Percentiles rank a stretch among this genome's conserved stretches.
These are phyloP conservation scores for Phoebastria nigripes DNA, from an alignment of 2,797 vertebrate genomes.

Conservation along the genomic window DNA sequence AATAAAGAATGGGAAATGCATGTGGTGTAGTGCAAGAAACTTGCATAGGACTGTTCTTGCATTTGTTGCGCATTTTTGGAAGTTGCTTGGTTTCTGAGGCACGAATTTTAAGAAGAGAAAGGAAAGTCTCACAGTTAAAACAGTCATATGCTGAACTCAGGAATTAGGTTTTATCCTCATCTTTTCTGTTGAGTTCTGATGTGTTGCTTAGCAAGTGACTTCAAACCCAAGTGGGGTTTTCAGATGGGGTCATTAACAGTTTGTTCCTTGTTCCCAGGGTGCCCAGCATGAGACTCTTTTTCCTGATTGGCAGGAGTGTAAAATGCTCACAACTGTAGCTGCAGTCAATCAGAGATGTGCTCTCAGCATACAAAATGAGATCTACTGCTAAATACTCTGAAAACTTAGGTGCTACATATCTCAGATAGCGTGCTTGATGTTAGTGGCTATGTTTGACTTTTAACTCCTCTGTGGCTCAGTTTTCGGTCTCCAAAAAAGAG, in stretches of 20 bases:
- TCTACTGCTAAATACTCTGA: background rate
- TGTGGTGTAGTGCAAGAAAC: background rate
- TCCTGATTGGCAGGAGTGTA: background rate
- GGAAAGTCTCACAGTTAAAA: background rate
- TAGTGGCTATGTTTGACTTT: background rate
- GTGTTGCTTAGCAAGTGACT: background rate
- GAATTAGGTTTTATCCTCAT: background rate
- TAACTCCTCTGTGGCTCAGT: background rate
- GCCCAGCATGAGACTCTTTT: background rate
- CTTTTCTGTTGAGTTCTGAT: slow-evolving; percentile 3
- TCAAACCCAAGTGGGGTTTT: background rate
- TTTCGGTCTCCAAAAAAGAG: background rate
- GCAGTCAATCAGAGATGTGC: background rate
- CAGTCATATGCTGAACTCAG: background rate
- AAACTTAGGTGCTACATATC: background rate
- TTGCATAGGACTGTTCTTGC: background rate
- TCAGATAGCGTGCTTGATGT: background rate
- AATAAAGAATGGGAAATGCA: background rate
- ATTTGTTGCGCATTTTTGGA: background rate
- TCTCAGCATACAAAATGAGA: background rate
- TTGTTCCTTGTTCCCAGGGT: background rate
- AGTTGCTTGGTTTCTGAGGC: background rate
- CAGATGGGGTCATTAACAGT: background rate
- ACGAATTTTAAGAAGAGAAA: background rate
- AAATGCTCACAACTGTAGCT: background rate